Base-by-base conservation (phyloP, 2,888 invertebrate genomes). In the Drosophila pseudotakahashii region DNA sequence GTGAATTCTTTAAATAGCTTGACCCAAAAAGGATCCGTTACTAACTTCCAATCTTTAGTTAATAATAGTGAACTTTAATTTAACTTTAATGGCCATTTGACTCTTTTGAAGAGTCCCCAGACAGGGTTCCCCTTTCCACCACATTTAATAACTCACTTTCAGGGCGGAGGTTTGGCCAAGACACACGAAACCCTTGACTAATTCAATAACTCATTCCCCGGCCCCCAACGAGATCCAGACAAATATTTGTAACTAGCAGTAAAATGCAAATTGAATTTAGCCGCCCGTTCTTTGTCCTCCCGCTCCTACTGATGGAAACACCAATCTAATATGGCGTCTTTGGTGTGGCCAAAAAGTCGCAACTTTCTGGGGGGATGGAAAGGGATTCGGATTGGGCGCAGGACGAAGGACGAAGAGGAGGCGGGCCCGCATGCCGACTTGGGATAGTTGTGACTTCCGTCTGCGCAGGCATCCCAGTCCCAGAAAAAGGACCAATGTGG, bases 401-500 rank as follows among this genome's bases (percentile, higher is more conserved):
- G 68, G 62, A 39, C 61, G 58, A 42, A 42, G 10, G 45, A 55
- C 64, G 36, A 41, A 63, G 52, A 52, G 66, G 32, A n/a, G 48
- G 55, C 71, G 53, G 58, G 37, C 84, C 87, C 87, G 80, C 78
- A 84, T 84, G 67, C 75, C 73, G 70, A 82, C 77, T 81, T 82
- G 85, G 88, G 80, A 85, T 87, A 85, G 84, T 85, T 87, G 77
- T 85, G 84, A 85, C 84, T 85, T 85, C 78, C 79, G 81, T 74
- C 78, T 82, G 77, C 73, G 73, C 79, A 67, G 68, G 52, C 66
- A 85, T 71, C 61, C 64, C 34, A 26, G 26, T 71, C 61, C 64
- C 34, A 26, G 34, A 10, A 47, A 10, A 47, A 16, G 61, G 51
- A 70, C 69, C 62, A 76, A 69, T 80, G 73, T 81, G 81, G 80